Evolutionary conservation across 2,113 vertebrate species (phyloP), one percentile per base, ranked within the genome.

Genomic region (Caranx melampygus): DNA sequence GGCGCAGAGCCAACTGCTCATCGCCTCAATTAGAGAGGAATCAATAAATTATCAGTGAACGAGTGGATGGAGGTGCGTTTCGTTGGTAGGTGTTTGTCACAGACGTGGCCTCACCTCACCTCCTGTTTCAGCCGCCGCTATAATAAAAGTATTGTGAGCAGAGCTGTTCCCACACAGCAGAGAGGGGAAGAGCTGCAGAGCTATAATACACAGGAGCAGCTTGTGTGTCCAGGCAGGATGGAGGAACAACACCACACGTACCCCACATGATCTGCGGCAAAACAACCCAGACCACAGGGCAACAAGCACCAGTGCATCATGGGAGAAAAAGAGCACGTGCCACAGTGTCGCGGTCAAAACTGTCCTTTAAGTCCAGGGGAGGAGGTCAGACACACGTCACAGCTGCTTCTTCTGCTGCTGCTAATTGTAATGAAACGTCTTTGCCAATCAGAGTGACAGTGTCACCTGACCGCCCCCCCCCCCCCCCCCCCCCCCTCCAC

Each of bases 211-310:
- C 59, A 57, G 5, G n/a, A 33, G 45, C 61, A 54, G 57, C 55
- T 72, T 66, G 65, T 71, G 66, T 63, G 44, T 71, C 73, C 34
- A 60, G 66, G 80, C 67, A 77, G 67, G 73, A 45, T 33, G 44
- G 59, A 61, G 52, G 45, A 20, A 47, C 61, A 66, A 54, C 73
- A 62, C 34, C 44, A 77, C 68, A 59, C 51, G 72, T 66, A 58
- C 69, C 61, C 52, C n/a, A 26, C 26, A 59, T 31, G 72, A 52
- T 71, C 70, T 6, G 55, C 47, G 55, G 11, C 35, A 64, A 15
- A 47, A 64, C 68, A 40, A 69, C 20, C 12, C 51, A 34, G 20
- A 69, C 69, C 55, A n/a, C 58, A 75, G 37, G 44, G 49, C 57
- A 44, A 69, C 57, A 11, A 68, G 57, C 6, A 11, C 63, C 54